Percentiles rank a stretch among this genome's conserved stretches.
Evolutionary conservation across 2,113 vertebrate genomes (phyloP).

Genomic region (Anolis carolinensis): DNA sequence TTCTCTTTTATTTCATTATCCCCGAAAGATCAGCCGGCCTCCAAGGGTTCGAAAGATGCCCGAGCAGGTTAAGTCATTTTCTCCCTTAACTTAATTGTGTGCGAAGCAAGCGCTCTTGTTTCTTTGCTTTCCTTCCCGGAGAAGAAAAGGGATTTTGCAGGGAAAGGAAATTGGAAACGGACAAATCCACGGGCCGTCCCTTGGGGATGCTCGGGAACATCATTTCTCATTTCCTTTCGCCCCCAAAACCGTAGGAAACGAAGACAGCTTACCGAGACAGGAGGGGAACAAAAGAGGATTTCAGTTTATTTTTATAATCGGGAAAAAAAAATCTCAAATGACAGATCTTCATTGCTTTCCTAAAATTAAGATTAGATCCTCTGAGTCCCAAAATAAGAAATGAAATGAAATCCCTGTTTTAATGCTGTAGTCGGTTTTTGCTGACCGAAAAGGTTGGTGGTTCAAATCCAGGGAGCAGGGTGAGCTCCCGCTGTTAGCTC

Average conservation of each 20-base stretch:
- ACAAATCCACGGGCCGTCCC: slow-evolving; percentile 1
- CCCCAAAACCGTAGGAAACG: too few relatives aligned
- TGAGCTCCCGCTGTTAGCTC: too few relatives aligned
- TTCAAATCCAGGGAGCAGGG: too few relatives aligned
- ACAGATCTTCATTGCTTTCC: not conserved
- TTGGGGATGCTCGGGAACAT: not conserved
- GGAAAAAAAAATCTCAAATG: not conserved
- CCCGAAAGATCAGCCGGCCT: slow-evolving; percentile 23
- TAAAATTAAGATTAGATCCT: too few relatives aligned
- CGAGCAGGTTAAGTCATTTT: slow-evolving; percentile 34
- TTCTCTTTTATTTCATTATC: slow-evolving; percentile 5
- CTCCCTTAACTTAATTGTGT: not conserved
- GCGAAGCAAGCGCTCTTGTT: not conserved
- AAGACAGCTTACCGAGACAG: not conserved
- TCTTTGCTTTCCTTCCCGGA: not conserved
- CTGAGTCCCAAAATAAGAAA: too few relatives aligned
- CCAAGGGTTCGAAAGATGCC: slow-evolving; percentile 9
- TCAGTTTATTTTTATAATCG: not conserved
- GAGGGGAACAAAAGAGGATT: not conserved
- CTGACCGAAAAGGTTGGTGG: too few relatives aligned
- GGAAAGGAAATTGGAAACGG: slow-evolving; percentile 29
- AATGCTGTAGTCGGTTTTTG: too few relatives aligned
- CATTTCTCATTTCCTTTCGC: not conserved
- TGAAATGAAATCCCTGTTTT: too few relatives aligned
- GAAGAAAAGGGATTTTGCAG: not conserved